Percentiles rank a stretch among this genome's conserved stretches.
These are phyloP conservation scores for Coptodon rendalli DNA, from an alignment of 2,113 vertebrate genomes.

Conservation along the genomic window DNA sequence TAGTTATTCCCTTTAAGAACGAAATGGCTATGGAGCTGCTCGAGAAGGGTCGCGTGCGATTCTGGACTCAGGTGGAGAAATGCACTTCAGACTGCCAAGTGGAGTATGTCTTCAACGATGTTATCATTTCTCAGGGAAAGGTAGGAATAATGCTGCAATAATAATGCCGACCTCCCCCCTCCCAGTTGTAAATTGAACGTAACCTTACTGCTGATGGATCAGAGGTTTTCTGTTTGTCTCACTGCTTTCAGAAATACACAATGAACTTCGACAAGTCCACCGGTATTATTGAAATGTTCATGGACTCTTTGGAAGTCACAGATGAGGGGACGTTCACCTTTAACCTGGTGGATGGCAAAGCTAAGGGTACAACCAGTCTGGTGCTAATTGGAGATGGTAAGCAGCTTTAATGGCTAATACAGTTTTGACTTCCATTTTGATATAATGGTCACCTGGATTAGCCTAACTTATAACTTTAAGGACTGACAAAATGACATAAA, in stretches of 20 bases:
- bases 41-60: constrained; percentile 92
- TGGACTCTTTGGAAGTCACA: constrained; percentile 88
- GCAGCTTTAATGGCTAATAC: not conserved
- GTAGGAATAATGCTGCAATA: constrained; percentile 52
- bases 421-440: not conserved
- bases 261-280: constrained; percentile 86
- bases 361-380: constrained; percentile 88
- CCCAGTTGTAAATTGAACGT: not conserved
- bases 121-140: constrained; percentile 83
- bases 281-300: constrained; percentile 92
- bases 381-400: constrained; percentile 94
- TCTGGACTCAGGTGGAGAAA: constrained; percentile 93
- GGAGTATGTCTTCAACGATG: constrained; percentile 89
- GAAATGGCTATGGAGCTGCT: constrained; percentile 91
- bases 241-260: constrained; percentile 84
- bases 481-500: not conserved
- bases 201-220: not conserved
- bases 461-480: not conserved
- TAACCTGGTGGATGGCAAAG: constrained; percentile 93
- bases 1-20: constrained; percentile 85
- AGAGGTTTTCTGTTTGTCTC: not conserved
- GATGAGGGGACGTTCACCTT: constrained; percentile 97
- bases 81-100: constrained; percentile 82
- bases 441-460: not conserved
- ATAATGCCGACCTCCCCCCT: not conserved